phyloP scores from a whole-genome alignment of 2,888 invertebrate genomes.

The Drosophila diplacantha region DNA sequence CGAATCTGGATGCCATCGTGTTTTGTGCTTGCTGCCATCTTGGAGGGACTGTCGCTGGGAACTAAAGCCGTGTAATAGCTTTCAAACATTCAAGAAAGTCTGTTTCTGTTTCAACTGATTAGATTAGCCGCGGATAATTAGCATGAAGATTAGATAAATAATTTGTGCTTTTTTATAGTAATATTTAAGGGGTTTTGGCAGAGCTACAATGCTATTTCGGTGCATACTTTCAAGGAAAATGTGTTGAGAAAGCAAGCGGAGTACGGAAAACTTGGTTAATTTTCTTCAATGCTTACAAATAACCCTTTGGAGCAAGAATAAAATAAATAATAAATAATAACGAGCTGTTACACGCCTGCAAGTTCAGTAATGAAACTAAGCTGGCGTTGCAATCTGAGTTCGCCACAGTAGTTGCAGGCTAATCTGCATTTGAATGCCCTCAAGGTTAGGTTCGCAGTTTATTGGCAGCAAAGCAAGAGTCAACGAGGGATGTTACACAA shows the following conservation, averaged over 20 bases:
- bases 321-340: not conserved
- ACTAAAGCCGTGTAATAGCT: not conserved
- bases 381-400: not conserved
- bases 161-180: too few species aligned
- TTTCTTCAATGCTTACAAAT: too few species aligned
- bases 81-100: not conserved
- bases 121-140: too few species aligned
- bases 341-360: not conserved
- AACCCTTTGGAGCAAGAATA: not conserved
- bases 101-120: not conserved
- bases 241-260: not conserved
- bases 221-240: not conserved
- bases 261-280: not conserved
- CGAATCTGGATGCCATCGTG: not conserved
- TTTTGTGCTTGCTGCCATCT: not conserved
- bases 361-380: constrained; percentile 1
- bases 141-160: too few species aligned
- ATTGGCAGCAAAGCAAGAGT: constrained; percentile 1
- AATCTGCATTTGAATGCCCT: constrained; percentile 12
- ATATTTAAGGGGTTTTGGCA: not conserved
- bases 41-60: not conserved
- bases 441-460: constrained; percentile 10
- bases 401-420: constrained; percentile 5
- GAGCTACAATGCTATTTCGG: not conserved
- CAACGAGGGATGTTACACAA: constrained; percentile 8